Percentiles rank a stretch among this genome's conserved stretches.
Conservation (phyloP, 2,797 vertebrate species). For the Saxicola maurus region DNA sequence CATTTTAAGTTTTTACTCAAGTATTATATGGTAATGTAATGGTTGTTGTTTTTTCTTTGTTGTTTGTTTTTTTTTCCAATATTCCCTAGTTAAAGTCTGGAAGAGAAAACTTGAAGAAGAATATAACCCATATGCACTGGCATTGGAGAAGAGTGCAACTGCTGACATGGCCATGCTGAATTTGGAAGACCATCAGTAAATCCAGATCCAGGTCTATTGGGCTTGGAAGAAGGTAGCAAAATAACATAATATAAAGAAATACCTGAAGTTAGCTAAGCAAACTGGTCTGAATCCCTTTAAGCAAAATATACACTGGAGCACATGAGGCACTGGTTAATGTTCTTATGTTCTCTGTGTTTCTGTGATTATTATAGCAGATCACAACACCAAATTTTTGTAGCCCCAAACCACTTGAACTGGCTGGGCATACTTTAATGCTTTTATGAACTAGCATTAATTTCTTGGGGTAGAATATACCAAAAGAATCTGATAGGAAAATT, state of each 20-base stretch:
- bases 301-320: background rate
- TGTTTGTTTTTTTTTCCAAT: background rate
- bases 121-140: constrained; percentile 65
- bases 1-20: background rate
- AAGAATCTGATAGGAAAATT: background rate
- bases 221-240: background rate
- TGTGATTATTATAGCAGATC: background rate
- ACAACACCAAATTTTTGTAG: background rate
- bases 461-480: background rate
- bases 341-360: background rate
- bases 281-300: background rate
- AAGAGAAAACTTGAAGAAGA: constrained; percentile 71
- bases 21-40: background rate
- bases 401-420: background rate
- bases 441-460: background rate
- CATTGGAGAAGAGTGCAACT: constrained; percentile 63
- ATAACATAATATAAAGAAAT: background rate
- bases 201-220: background rate
- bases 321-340: background rate
- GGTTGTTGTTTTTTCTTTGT: background rate
- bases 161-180: constrained; percentile 60
- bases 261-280: background rate
- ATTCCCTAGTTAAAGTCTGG: constrained; percentile 74
- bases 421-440: background rate
- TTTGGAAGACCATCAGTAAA: constrained; percentile 56